These are phyloP conservation scores for Rhyacophila evoluta DNA, from an alignment of 2,888 invertebrate species.

Conservation along the genomic window DNA sequence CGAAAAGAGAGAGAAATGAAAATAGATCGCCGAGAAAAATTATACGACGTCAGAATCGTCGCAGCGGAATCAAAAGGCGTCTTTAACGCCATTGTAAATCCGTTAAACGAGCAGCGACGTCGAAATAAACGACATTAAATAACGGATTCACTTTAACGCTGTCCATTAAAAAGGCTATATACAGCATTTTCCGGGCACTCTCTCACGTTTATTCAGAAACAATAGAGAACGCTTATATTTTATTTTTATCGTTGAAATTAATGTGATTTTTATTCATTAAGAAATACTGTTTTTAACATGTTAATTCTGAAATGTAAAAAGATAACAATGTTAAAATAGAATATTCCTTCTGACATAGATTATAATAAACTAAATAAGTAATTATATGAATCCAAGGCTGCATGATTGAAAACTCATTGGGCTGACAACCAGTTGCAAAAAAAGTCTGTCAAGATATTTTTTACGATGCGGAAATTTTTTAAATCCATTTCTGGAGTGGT, in stretches of 20 bases:
- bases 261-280: constrained; percentile 10
- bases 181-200: not conserved
- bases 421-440: no score
- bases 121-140: constrained; percentile 29
- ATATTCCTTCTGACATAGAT: no score
- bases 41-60: constrained; percentile 11
- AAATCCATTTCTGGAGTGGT: no score
- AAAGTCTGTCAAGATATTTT: no score
- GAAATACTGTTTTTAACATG: not conserved
- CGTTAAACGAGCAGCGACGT: constrained; percentile 30
- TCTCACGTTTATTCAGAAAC: not conserved
- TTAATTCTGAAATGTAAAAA: no score
- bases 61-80: constrained; percentile 26
- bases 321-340: no score
- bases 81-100: constrained; percentile 25
- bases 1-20: constrained; percentile 8
- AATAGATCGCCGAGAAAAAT: constrained; percentile 18
- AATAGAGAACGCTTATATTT: not conserved
- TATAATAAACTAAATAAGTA: no score
- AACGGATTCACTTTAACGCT: constrained; percentile 25
- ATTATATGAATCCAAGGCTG: no score
- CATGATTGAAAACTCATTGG: no score
- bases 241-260: not conserved
- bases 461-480: no score
- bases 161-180: not conserved